Base-by-base conservation (phyloP, 2,888 invertebrate species). In the Drosophila nigricruria region DNA sequence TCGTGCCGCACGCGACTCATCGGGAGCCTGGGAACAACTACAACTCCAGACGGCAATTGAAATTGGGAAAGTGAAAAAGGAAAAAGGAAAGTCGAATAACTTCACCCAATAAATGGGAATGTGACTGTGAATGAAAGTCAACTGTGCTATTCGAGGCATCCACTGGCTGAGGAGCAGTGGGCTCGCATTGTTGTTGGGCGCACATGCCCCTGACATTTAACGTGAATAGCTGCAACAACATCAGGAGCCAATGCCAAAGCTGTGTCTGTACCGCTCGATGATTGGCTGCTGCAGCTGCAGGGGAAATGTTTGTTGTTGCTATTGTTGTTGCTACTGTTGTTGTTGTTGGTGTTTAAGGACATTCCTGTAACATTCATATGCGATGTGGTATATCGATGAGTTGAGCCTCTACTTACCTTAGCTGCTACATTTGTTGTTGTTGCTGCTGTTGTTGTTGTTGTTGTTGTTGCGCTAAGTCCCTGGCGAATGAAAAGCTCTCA, bases 201-300 rank as follows among this genome's bases (percentile, higher is more conserved):
- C 76, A 84, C 72, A 77, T 89, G 86, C 86, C 86, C 86, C 86
- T 86, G 86, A 86, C 86, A 86, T 89, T 86, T 86, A 88, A 80
- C 81, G 76, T 70, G 78, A 81, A 66, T 64, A 61, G 75, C 64
- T 69, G 56, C 47, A 73, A 52, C 57, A 73, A 27, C 36, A 60
- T 10, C 49, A 54, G 45, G 45, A 70, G 63, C 77, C 76, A 76
- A 76, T 76, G 76, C 74, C 77, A 70, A 68, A 63, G 84, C 73
- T 79, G 76, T 64, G 67, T 73, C 86, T 65, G 58, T 64, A 80
- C 68, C 49, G 64, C 67, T 59, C 71, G 76, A 81, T 73, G 88
- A 88, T 88, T 84, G 84, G 84, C 83, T 81, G 71, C 71, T 45
- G 60, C 74, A 56, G 70, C 60, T 63, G 59, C 66, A 73, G 62